A percentile compares a stretch with the other conserved stretches of the same genome.
phyloP scores from a whole-genome alignment of 2,113 vertebrate species.

The Nettapus auritus region DNA sequence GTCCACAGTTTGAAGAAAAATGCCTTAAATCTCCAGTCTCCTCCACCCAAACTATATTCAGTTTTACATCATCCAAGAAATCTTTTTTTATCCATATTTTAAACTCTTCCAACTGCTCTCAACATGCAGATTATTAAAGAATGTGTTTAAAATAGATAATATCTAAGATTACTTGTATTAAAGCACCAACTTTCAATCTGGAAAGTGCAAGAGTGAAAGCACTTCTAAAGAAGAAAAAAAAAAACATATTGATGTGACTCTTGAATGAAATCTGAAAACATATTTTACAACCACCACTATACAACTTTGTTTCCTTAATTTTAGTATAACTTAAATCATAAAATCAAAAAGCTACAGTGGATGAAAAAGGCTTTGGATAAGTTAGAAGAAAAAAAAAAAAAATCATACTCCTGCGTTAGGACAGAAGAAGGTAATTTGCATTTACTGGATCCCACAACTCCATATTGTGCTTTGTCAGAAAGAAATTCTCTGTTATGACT shows the following conservation, averaged over 20 bases:
- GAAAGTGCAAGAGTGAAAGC: not conserved
- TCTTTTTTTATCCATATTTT: not conserved
- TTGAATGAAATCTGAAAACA: not conserved
- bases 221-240: not conserved
- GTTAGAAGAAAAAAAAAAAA: not conserved
- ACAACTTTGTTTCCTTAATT: not conserved
- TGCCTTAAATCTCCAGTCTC: not conserved
- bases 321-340: not conserved
- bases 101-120: not conserved
- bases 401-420: not conserved
- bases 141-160: not conserved
- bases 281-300: not conserved
- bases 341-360: not conserved
- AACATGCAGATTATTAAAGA: not conserved
- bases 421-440: not conserved
- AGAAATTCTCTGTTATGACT: not conserved
- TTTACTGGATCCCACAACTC: not conserved
- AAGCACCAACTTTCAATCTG: not conserved
- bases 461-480: not conserved
- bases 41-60: conserved; percentile 30
- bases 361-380: not conserved
- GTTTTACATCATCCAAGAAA: conserved; percentile 6
- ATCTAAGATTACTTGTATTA: not conserved
- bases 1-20: not conserved
- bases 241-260: not conserved